phyloP scores from a whole-genome alignment of 1,140 invertebrate genomes.

The Glomeris maerens region DNA sequence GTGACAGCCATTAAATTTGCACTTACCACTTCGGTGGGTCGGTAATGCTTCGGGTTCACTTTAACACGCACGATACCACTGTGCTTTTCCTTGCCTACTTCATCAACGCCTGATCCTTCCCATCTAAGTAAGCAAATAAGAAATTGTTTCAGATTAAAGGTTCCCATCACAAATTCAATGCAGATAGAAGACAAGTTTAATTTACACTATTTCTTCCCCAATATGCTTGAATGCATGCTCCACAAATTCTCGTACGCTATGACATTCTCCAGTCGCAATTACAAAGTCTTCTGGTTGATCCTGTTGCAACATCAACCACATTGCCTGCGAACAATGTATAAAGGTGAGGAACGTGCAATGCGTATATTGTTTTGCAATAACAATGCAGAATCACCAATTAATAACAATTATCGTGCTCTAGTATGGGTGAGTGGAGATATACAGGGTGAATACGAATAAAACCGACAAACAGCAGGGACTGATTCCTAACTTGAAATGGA shows the following conservation, averaged over 20 bases:
- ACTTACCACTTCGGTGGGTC: slow-evolving; percentile 94
- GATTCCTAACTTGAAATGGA: background rate
- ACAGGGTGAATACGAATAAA: no score
- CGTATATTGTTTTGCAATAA: background rate
- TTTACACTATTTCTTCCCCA: slow-evolving; percentile 36
- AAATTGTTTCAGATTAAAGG: slow-evolving; percentile 9
- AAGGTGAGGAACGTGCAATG: background rate
- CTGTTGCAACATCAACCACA: slow-evolving; percentile 99
- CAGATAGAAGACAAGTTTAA: slow-evolving; percentile 11
- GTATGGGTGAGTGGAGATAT: no score
- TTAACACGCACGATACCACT: slow-evolving; percentile 67
- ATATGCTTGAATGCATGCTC: slow-evolving; percentile 75
- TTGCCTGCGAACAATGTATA: slow-evolving; percentile 51
- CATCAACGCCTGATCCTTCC: slow-evolving; percentile 69
- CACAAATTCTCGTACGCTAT: slow-evolving; percentile 94
- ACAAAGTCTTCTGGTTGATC: slow-evolving; percentile 88
- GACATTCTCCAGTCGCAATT: slow-evolving; percentile 86
- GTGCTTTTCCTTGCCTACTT: slow-evolving; percentile 72
- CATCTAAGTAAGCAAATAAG: slow-evolving; percentile 39
- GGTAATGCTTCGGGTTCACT: slow-evolving; percentile 88
- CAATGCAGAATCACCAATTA: background rate
- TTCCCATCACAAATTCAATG: no score
- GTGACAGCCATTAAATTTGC: no score
- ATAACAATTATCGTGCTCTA: no score
- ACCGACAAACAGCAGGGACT: background rate